These are phyloP conservation scores for Hemaris fuciformis DNA, from an alignment of 2,888 invertebrate genomes.

Conservation along the genomic window DNA sequence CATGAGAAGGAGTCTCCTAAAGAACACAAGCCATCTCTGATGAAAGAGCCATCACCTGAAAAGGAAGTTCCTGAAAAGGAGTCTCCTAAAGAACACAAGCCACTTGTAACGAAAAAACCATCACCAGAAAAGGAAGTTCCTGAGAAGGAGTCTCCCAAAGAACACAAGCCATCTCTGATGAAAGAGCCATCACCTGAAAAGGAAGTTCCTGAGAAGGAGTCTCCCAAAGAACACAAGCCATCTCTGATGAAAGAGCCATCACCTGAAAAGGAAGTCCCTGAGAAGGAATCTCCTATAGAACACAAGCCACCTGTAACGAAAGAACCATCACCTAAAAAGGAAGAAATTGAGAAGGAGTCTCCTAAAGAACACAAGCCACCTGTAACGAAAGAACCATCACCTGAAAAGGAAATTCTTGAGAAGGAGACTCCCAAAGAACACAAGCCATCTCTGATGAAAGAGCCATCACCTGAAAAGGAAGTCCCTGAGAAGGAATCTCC, in stretches of 20 bases:
- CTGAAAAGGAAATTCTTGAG: neutral
- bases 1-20: neutral
- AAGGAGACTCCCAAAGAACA: neutral
- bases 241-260: neutral
- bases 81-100: neutral
- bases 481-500: neutral
- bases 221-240: neutral
- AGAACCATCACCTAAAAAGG: neutral
- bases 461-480: neutral
- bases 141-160: neutral
- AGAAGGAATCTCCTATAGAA: neutral
- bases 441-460: neutral
- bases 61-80: neutral
- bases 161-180: neutral
- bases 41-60: neutral
- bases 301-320: neutral
- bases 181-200: neutral
- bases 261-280: neutral
- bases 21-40: neutral
- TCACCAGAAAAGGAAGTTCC: neutral
- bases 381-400: neutral
- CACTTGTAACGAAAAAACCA: neutral
- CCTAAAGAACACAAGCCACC: neutral
- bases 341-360: neutral
- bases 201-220: neutral